These are phyloP conservation scores for Chouioia cunea DNA, from an alignment of 2,888 invertebrate species.

Conservation along the genomic window DNA sequence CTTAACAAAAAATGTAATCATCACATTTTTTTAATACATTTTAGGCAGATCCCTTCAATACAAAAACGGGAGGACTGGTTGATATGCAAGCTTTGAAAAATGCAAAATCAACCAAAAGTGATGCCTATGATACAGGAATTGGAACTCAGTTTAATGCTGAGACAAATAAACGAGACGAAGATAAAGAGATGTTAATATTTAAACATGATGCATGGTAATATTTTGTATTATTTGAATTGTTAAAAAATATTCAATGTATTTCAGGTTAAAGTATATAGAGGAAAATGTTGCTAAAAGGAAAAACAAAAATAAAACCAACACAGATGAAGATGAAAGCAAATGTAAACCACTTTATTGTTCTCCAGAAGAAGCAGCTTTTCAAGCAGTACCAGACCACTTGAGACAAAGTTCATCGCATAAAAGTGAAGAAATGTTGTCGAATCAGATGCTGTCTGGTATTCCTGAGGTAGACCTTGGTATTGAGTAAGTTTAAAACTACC, in stretches of 20 bases:
- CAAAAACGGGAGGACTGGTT: conserved; percentile 88
- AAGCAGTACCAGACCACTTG: conserved; percentile 90
- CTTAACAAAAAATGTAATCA: conserved; percentile 14
- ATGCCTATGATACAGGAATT: conserved; percentile 93
- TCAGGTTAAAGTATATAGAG: conserved; percentile 84
- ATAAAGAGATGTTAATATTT: conserved; percentile 91
- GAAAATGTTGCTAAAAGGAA: conserved; percentile 89
- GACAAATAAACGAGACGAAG: conserved; percentile 97
- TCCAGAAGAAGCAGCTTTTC: conserved; percentile 91
- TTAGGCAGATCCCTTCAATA: conserved; percentile 80
- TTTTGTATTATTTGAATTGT: background rate
- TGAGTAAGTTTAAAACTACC: conserved; percentile 73
- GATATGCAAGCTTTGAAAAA: conserved; percentile 89
- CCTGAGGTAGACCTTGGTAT: conserved; percentile 99
- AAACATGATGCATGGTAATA: background rate
- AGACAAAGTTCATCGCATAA: conserved; percentile 87
- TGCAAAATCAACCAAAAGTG: conserved; percentile 86
- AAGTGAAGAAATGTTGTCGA: conserved; percentile 99
- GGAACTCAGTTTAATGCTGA: conserved; percentile 98
- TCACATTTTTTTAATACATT: conserved; percentile 49
- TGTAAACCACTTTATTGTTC: conserved; percentile 77
- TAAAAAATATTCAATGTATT: conserved; percentile 9
- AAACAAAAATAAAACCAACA: conserved; percentile 72
- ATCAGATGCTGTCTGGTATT: conserved; percentile 99
- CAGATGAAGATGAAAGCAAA: conserved; percentile 63